phyloP scores from a whole-genome alignment of 2,888 invertebrate genomes.

The Nemapogon koenigi region DNA sequence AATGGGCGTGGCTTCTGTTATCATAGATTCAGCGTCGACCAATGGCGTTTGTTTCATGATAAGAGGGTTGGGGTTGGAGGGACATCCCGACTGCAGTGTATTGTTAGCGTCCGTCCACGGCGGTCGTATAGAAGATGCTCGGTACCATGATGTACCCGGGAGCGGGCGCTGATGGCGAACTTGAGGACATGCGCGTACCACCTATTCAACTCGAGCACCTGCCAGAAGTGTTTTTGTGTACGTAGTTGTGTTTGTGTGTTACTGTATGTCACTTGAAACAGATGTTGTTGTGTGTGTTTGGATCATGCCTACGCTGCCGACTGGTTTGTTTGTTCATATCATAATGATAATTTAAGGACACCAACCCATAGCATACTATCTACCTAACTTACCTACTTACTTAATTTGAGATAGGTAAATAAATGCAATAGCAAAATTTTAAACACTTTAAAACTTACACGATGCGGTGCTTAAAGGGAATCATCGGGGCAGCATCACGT shows the following conservation, averaged over 20 bases:
- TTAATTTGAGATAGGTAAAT: no score
- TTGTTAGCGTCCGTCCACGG: conserved; percentile 36
- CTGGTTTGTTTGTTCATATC: background rate
- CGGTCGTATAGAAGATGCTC: conserved; percentile 47
- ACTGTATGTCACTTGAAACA: background rate
- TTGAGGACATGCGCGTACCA: conserved; percentile 71
- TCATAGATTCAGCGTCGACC: conserved; percentile 37
- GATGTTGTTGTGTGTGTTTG: background rate
- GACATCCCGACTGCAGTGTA: conserved; percentile 49
- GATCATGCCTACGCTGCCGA: background rate
- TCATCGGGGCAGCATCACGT: no score
- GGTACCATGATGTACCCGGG: conserved; percentile 59
- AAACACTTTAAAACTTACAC: no score
- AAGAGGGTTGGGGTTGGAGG: conserved; percentile 55
- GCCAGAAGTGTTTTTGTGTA: conserved; percentile 77
- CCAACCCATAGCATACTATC: background rate
- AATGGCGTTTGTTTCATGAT: conserved; percentile 39
- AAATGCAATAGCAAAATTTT: no score
- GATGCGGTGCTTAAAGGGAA: no score
- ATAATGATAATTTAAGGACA: background rate
- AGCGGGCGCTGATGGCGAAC: conserved; percentile 33
- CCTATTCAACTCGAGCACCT: conserved; percentile 76
- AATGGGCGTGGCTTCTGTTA: conserved; percentile 55
- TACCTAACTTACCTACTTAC: background rate
- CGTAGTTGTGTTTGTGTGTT: conserved; percentile 37